Base-by-base conservation (phyloP, 2,888 invertebrate genomes). In the Campopleginae sp. region DNA sequence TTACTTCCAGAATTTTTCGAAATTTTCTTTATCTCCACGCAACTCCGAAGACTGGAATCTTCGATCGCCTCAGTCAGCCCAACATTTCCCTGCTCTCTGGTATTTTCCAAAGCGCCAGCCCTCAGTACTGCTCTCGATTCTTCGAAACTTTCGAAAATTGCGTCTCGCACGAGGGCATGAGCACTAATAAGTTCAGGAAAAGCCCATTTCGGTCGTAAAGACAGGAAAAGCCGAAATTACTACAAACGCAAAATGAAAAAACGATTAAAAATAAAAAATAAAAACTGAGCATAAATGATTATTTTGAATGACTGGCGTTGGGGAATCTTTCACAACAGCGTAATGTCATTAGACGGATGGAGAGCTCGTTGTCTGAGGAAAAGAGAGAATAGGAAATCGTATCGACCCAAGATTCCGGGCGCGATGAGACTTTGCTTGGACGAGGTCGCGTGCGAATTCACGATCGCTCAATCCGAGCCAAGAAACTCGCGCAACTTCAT, bases 311-410 rank as follows among this genome's bases (percentile, higher is more conserved):
- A 4, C 19, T 19, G 19, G 33, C 17, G 33, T 44, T 42, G 10
- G 42, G 31, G 31, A 33, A 48, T 74, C 38, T 42, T 42, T 58
- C 0, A 58, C 27, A 58, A 23, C 46, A 44, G 46, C 33, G 17
- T 17, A 71, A 70, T 61, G 79, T 61, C 48, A 71, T 79, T 61
- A 42, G 54, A 48, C 27, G 63, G 61, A 44, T 42, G 44, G 70
- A n/a, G 77, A 38, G 71, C 74, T 51, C 31, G 80, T 65, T 31
- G 27, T 77, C 65, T 38, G 51, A 66, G 76, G 78, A 78, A 77
- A 82, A 83, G 77, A 87, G 84, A 87, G 86, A 87, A 87, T 86
- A 87, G 87, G 87, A 87, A 87, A 87, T 86, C 86, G 85, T 86
- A 87, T 87, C 83, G 84, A 80, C 84, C 54, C 80, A 82, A 70